Base-by-base conservation (phyloP, 2,797 vertebrate genomes). In the Gymnoscopelus microlampas region DNA sequence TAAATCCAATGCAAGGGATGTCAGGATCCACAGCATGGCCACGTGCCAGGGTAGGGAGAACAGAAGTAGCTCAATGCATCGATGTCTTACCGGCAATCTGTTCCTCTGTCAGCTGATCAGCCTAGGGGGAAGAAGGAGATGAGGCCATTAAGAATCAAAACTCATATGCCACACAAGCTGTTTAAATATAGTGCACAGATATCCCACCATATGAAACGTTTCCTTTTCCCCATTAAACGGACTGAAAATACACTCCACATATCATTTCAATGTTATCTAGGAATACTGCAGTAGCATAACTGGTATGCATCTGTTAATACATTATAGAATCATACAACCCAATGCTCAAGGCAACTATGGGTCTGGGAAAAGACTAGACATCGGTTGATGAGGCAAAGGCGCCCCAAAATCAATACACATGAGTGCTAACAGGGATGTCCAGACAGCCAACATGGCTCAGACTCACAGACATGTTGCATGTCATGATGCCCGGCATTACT, bases 101-200 rank as follows among this genome's bases (percentile, higher is more conserved):
- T 95, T 99, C 98, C 91, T 99, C 98, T 96, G 98, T 99, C 93
- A 99, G 96, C 91, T 99, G 98, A 91, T 99, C 98, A 93, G 98
- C 98, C 98, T 99, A 91, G 24, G 12, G 35, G 29, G 26, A 94
- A 81, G 77, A 73, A 62, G 75, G 63, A 81, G 73, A 87, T 5
- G 54, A 68, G 70, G 51, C 3, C 47, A 61, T 81, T 69, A 57
- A 26, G n/a, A 15, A 47, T 19, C 71, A 53, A 74, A 60, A 66
- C 6, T 23, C n/a, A 14, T 3, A 63, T 39, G 51, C 12, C n/a
- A 58, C 3, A 8, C n/a, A 26, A 24, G 4, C 3, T 50, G 3
- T 29, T 14, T 9, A 44, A 44, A 19, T 10, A 55, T 5, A 15
- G 26, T 1, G 23, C 39, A 44, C 39, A 44, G 39, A 44, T 44